phyloP scores from a whole-genome alignment of 92 coral and sea anemone species.

The Zoanthus sociatus region DNA sequence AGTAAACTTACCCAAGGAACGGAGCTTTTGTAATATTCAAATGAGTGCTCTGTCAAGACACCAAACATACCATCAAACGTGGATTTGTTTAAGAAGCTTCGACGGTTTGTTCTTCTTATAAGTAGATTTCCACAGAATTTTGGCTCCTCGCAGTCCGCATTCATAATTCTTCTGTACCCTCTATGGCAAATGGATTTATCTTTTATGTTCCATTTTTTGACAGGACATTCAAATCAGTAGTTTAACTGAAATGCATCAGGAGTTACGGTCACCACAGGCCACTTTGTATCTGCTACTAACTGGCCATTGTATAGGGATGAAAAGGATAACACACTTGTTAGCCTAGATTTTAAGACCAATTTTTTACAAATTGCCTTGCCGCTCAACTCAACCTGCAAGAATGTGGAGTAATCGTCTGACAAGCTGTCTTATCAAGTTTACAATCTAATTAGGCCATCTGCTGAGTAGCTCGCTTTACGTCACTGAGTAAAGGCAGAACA shows the following conservation, averaged over 20 bases:
- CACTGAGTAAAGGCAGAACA: constrained; percentile 26
- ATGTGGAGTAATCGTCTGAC: background rate
- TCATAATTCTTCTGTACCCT: background rate
- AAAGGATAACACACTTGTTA: background rate
- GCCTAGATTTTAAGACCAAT: background rate
- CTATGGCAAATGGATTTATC: background rate
- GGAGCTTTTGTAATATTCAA: constrained; percentile 80
- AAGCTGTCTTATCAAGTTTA: constrained; percentile 30
- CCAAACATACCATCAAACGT: constrained; percentile 84
- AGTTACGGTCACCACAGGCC: background rate
- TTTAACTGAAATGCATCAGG: constrained; percentile 7
- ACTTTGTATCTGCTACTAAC: no score
- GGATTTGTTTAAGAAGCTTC: constrained; percentile 75
- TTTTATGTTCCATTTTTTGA: background rate
- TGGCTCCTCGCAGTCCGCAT: constrained; percentile 64
- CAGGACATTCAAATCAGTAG: background rate
- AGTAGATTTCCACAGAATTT: constrained; percentile 85
- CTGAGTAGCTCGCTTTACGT: constrained; percentile 24
- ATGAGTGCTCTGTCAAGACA: constrained; percentile 69
- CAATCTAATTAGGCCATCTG: background rate
- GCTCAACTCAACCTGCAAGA: background rate
- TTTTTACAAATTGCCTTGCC: background rate
- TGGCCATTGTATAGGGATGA: background rate
- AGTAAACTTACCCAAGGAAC: constrained; percentile 80
- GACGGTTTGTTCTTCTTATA: constrained; percentile 71